phyloP scores from a whole-genome alignment of 1,140 invertebrate genomes.

The Saccostrea cuccullata region DNA sequence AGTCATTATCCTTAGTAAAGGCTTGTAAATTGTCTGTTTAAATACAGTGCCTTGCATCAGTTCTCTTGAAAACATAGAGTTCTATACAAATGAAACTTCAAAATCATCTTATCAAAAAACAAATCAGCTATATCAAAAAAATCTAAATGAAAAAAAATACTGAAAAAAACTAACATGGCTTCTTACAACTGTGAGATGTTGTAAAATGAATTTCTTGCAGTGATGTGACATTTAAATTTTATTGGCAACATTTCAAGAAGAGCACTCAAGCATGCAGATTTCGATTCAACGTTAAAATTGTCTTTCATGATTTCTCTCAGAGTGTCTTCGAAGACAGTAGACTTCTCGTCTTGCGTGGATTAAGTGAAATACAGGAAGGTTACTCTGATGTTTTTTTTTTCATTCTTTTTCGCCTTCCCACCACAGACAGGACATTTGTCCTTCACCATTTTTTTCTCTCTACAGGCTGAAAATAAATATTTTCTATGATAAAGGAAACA shows the following conservation, averaged over 20 bases:
- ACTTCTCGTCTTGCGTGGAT: neutral
- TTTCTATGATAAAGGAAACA: neutral
- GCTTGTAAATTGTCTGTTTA: neutral
- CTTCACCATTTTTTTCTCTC: neutral
- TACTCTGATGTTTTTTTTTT: conserved; percentile 12
- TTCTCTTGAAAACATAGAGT: no score
- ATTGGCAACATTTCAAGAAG: neutral
- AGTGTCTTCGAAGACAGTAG: neutral
- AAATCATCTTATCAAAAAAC: no score
- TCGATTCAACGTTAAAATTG: neutral
- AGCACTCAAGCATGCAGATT: neutral
- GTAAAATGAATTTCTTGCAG: neutral
- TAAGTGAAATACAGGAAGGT: neutral
- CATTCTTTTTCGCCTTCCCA: neutral
- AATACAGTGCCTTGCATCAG: neutral
- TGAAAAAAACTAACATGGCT: neutral
- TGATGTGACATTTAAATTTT: neutral
- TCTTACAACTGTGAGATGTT: neutral
- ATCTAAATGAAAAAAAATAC: neutral
- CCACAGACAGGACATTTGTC: neutral
- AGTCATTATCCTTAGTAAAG: neutral
- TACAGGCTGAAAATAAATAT: conserved; percentile 13
- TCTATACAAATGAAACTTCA: no score
- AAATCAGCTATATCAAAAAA: no score
- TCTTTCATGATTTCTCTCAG: neutral